These are phyloP conservation scores for Lochmaea capreae DNA, from an alignment of 2,888 invertebrate genomes.

Conservation along the genomic window DNA sequence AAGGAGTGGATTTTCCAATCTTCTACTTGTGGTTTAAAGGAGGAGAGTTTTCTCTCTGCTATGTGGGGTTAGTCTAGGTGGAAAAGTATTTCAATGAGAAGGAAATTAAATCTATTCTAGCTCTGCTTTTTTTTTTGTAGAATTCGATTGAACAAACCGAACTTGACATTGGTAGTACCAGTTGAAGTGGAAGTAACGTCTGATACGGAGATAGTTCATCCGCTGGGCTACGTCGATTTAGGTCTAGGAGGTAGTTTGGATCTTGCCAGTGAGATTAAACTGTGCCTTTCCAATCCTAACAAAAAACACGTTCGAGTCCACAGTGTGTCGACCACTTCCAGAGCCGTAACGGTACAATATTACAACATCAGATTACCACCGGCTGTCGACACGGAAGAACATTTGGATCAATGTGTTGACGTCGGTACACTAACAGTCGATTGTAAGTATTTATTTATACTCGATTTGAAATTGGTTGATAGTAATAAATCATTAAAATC, in stretches of 20 bases:
- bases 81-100: not conserved
- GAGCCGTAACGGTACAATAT: slow-evolving; percentile 76
- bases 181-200: slow-evolving; percentile 84
- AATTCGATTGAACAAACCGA: slow-evolving; percentile 77
- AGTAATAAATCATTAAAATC: too few relatives aligned
- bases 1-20: too few relatives aligned
- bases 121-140: slow-evolving; percentile 61
- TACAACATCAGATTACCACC: slow-evolving; percentile 74
- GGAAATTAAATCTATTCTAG: not conserved
- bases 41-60: too few relatives aligned
- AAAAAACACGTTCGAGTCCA: slow-evolving; percentile 76
- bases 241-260: slow-evolving; percentile 82
- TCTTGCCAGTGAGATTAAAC: slow-evolving; percentile 70
- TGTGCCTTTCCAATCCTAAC: slow-evolving; percentile 76
- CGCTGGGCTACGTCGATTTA: slow-evolving; percentile 83
- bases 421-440: slow-evolving; percentile 78
- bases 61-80: too few relatives aligned
- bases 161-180: slow-evolving; percentile 81
- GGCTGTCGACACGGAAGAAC: slow-evolving; percentile 69
- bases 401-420: slow-evolving; percentile 61
- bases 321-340: slow-evolving; percentile 72
- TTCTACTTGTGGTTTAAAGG: too few relatives aligned
- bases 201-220: slow-evolving; percentile 79
- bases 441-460: slow-evolving; percentile 71
- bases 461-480: too few relatives aligned